Percentiles rank a stretch among this genome's conserved stretches.
phyloP scores from a whole-genome alignment of 2,113 vertebrate species.

The Cariama cristata region DNA sequence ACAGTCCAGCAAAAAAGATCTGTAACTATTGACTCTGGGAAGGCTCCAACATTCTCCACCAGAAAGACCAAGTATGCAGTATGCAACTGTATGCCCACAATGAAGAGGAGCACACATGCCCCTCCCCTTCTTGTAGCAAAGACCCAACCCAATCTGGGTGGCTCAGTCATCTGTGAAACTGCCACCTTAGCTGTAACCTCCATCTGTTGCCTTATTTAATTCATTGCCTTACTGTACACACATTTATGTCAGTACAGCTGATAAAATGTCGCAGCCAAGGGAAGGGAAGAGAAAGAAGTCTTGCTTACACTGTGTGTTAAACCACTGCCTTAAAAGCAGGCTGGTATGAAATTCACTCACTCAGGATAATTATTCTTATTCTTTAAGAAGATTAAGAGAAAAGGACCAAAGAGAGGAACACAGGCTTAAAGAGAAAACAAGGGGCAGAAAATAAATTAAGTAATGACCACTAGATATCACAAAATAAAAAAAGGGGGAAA shows the following conservation, averaged over 20 bases:
- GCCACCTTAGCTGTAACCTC: not conserved
- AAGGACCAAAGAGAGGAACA: not conserved
- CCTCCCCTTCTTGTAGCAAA: not conserved
- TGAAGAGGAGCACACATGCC: not conserved
- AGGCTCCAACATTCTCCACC: not conserved
- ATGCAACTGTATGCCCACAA: not conserved
- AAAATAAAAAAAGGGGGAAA: not conserved
- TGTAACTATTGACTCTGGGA: not conserved
- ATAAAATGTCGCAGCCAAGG: not conserved
- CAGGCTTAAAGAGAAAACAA: not conserved
- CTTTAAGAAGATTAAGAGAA: not conserved
- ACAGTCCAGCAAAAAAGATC: not conserved
- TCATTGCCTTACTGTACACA: not conserved
- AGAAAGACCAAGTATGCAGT: not conserved
- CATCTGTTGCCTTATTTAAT: not conserved
- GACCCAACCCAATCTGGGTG: too few relatives aligned
- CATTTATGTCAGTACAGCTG: not conserved
- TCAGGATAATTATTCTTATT: not conserved
- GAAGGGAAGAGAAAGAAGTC: not conserved
- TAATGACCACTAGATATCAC: not conserved
- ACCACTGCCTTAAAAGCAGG: not conserved
- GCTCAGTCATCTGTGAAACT: not conserved
- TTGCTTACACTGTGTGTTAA: not conserved
- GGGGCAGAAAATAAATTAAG: not conserved
- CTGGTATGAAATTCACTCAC: not conserved